Conservation (phyloP, 1,140 invertebrate species). For the Saccostrea echinata region DNA sequence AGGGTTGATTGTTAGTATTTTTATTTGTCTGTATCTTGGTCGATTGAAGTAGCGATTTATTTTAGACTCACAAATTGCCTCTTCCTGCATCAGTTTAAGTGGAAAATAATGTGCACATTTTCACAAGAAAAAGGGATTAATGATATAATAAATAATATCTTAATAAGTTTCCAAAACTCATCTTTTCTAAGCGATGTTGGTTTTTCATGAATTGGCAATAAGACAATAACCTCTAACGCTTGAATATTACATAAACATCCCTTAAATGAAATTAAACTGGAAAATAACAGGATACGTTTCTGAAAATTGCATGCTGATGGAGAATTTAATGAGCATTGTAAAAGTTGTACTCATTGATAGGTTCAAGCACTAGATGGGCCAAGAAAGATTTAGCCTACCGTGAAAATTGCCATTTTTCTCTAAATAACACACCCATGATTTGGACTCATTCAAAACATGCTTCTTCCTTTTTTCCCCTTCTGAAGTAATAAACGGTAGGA, state of each 20-base stretch:
- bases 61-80: not conserved
- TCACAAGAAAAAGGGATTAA: no score
- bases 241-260: not conserved
- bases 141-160: no score
- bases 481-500: not conserved
- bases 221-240: not conserved
- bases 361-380: slow-evolving; percentile 16
- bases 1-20: slow-evolving; percentile 10
- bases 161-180: no score
- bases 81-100: not conserved
- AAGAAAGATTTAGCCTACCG: not conserved
- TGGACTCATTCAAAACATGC: not conserved
- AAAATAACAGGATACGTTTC: not conserved
- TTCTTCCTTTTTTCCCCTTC: not conserved
- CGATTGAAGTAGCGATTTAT: not conserved
- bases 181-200: no score
- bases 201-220: not conserved
- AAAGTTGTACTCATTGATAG: not conserved
- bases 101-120: no score
- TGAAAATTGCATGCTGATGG: slow-evolving; percentile 12
- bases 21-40: slow-evolving; percentile 22
- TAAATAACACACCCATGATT: slow-evolving; percentile 1
- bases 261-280: not conserved
- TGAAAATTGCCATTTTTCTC: not conserved
- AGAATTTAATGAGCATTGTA: slow-evolving; percentile 14